A percentile compares a stretch with the other conserved stretches of the same genome.
Evolutionary conservation across 2,113 vertebrate genomes (phyloP).

Genomic region (Carollia perspicillata): DNA sequence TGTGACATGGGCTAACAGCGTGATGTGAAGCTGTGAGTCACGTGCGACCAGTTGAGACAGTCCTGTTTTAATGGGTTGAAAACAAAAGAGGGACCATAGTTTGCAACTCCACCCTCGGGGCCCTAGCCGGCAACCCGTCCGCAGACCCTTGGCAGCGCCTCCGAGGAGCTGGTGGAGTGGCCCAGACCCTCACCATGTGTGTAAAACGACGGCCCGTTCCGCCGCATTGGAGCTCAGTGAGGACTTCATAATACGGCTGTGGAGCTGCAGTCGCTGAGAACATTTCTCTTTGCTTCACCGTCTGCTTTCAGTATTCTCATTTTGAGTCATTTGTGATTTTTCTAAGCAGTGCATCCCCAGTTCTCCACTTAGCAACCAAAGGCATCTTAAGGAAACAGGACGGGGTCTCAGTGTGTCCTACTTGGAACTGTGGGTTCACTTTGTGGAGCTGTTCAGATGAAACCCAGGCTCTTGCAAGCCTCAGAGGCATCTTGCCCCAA

Average conservation of each 20-base stretch:
- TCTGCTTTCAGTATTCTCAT: background rate
- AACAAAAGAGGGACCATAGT: background rate
- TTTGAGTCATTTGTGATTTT: background rate
- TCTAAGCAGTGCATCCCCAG: background rate
- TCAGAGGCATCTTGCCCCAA: background rate
- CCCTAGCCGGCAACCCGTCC: background rate
- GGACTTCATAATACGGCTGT: background rate
- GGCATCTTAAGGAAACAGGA: background rate
- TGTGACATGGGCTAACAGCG: background rate
- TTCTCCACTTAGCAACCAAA: background rate
- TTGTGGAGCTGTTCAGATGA: background rate
- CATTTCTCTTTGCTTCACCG: background rate
- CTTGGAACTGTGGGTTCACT: background rate
- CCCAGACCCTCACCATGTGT: background rate
- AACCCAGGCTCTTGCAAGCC: background rate
- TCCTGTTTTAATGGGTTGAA: background rate
- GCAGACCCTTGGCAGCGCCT: background rate
- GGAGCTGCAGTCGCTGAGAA: background rate
- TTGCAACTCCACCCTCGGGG: background rate
- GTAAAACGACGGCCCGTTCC: fast-evolving
- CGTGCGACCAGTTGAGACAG: background rate
- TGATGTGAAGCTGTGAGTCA: background rate
- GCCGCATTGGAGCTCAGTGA: background rate
- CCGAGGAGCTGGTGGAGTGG: background rate
- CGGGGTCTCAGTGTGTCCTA: background rate